A percentile compares a stretch with the other conserved stretches of the same genome.
Conservation (phyloP, 2,113 vertebrate species). For the Thunnus thynnus region DNA sequence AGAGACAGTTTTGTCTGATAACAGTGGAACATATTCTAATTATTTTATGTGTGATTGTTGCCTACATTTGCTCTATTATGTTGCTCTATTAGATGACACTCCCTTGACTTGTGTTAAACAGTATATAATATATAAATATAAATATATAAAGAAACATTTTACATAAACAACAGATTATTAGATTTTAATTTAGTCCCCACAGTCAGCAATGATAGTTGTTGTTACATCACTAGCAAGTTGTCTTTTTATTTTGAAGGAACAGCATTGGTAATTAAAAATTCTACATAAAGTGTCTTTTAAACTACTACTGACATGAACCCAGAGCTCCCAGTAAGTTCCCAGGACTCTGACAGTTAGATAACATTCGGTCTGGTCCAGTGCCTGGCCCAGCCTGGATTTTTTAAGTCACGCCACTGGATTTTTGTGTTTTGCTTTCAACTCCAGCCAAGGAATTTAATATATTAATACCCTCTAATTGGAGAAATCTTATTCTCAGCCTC, state of each 20-base stretch:
- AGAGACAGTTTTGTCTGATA: too few relatives aligned
- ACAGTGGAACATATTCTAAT: too few relatives aligned
- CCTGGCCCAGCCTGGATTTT: conserved; percentile 37
- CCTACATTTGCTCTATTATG: too few relatives aligned
- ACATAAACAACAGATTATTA: too few relatives aligned
- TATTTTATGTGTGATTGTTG: too few relatives aligned
- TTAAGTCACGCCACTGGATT: conserved; percentile 60
- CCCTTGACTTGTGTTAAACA: too few relatives aligned
- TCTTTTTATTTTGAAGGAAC: conserved; percentile 18
- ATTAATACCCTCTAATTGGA: conserved; percentile 78
- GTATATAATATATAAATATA: too few relatives aligned
- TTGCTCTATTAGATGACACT: too few relatives aligned
- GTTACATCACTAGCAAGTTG: too few relatives aligned
- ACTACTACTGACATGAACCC: conserved; percentile 7
- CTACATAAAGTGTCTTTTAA: neutral
- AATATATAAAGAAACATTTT: too few relatives aligned
- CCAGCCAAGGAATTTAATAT: conserved; percentile 52
- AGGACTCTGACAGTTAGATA: conserved; percentile 25
- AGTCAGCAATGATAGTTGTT: too few relatives aligned
- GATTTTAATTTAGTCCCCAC: too few relatives aligned
- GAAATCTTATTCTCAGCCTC: conserved; percentile 52
- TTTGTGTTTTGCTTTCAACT: conserved; percentile 55
- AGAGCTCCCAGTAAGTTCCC: conserved; percentile 29
- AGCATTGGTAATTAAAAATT: neutral
- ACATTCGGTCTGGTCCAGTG: conserved; percentile 8